Conservation (phyloP, 2,113 vertebrate species). For the Mesocricetus auratus region DNA sequence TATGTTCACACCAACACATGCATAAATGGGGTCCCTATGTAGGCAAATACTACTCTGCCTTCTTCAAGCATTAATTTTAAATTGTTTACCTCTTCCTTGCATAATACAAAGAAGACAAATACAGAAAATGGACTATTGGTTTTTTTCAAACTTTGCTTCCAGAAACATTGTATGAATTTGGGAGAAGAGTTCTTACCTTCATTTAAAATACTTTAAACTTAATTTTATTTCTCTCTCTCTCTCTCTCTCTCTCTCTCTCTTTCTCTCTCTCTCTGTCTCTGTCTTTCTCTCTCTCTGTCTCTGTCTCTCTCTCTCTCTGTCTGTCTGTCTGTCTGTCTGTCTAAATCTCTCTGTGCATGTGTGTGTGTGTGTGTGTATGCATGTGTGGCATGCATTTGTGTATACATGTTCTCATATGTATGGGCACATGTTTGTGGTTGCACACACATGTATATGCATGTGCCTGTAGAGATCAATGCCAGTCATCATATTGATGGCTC, state of each 20-base stretch:
- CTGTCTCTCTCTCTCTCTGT: not conserved
- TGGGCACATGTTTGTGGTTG: not conserved
- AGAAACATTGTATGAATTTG: not conserved
- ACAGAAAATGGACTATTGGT: not conserved
- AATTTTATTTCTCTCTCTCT: not conserved
- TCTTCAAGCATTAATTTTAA: not conserved
- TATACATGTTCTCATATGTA: not conserved
- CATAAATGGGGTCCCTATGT: not conserved
- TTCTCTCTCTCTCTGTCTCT: not conserved
- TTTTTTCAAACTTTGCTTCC: not conserved
- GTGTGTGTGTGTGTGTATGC: not conserved
- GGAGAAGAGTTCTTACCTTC: not conserved
- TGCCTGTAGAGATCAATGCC: not conserved
- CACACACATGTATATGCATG: not conserved
- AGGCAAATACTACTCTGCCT: not conserved
- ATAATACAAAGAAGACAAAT: not conserved
- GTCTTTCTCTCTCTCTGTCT: not conserved
- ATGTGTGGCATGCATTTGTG: not conserved
- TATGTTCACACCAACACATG: not conserved
- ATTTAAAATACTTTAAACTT: not conserved
- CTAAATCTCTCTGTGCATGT: fast-evolving
- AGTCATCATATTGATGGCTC: not conserved
- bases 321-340: no score
- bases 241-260: not conserved
- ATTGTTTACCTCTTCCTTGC: not conserved